Base-by-base conservation (phyloP, 2,888 invertebrate species). In the Alsophila aescularia region DNA sequence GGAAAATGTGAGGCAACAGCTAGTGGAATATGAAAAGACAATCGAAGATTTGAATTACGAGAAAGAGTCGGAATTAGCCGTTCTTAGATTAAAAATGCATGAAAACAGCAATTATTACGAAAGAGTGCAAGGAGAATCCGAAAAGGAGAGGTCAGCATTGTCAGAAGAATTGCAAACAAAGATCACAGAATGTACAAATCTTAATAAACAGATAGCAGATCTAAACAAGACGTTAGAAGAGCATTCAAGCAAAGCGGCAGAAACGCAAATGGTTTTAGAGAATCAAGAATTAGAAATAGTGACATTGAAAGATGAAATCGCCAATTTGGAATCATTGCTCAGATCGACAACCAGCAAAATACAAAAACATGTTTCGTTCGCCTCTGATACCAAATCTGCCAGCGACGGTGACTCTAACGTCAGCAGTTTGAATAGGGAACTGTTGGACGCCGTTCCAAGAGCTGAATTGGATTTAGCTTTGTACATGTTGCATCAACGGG, bases 401-500 rank as follows among this genome's bases (percentile, higher is more conserved):
- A 63, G 65, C 14, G 83, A 82, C 2, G 67, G 61, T 8, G 77
- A 73, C 14, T 52, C 54, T 13, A 14, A 62, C 1, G 73, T 77
- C 34, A 62, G 57, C 13, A 43, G 60, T 44, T 41, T 83, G 15
- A 83, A 78, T 55, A 85, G 71, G 52, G 85, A 87, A 12, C 69
- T 88, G 6, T 66, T 86, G 29, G 87, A 90, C 45, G 83, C 86
- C 29, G 85, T 91, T 18, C 88, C 90, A 0, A 88, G 94, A 72
- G 93, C 94, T 0, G 96, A 97, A 79, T 83, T 97, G 47, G 96
- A 97, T 74, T 87, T 96, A 45, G 96, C 97, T 0, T 81, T 96
- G 35, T 96, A 96, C 74, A 96, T 96, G 95, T 86, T 97, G 45
- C 97, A 98, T 79, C 96, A 97, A 73, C 93, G 97, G 62, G 97